These are phyloP conservation scores for Chiridota heheva DNA, from an alignment of 35 echinoderm and acorn worm species.

Conservation along the genomic window DNA sequence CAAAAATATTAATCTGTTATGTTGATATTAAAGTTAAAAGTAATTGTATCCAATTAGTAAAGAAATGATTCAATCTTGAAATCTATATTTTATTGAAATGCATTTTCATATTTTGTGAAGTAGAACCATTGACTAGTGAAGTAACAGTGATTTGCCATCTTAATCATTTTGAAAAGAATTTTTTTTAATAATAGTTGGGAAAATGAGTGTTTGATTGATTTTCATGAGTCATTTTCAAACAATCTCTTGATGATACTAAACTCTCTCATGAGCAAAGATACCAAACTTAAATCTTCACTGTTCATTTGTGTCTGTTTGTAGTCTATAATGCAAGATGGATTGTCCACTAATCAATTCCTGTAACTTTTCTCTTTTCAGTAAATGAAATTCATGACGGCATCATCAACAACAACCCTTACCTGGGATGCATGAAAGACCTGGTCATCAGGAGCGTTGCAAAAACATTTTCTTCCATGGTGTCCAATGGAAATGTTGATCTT, in stretches of 20 bases:
- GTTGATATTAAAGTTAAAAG: too few relatives aligned
- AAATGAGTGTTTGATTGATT: not conserved
- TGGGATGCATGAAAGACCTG: conserved; percentile 77
- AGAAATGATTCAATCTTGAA: too few relatives aligned
- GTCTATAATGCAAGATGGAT: not conserved
- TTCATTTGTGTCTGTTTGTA: not conserved
- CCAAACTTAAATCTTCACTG: not conserved
- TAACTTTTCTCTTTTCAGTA: not conserved
- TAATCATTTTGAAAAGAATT: too few relatives aligned
- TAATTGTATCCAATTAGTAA: too few relatives aligned
- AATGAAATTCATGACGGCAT: conserved; percentile 45
- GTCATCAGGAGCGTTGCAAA: conserved; percentile 28
- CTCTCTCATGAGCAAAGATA: not conserved
- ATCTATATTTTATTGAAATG: too few relatives aligned
- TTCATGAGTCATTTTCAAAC: not conserved
- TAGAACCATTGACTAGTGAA: too few relatives aligned
- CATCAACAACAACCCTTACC: conserved; percentile 19
- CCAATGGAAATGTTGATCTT: conserved; percentile 59
- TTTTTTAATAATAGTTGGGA: too few relatives aligned
- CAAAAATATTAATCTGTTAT: too few relatives aligned
- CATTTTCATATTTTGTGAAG: too few relatives aligned
- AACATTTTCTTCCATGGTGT: not conserved
- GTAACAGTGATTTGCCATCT: not conserved
- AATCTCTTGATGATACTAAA: not conserved
- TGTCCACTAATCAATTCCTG: not conserved